Percentiles rank a stretch among this genome's conserved stretches.
phyloP scores from a whole-genome alignment of 1,140 invertebrate genomes.

The Venustaconcha ellipsiformis region DNA sequence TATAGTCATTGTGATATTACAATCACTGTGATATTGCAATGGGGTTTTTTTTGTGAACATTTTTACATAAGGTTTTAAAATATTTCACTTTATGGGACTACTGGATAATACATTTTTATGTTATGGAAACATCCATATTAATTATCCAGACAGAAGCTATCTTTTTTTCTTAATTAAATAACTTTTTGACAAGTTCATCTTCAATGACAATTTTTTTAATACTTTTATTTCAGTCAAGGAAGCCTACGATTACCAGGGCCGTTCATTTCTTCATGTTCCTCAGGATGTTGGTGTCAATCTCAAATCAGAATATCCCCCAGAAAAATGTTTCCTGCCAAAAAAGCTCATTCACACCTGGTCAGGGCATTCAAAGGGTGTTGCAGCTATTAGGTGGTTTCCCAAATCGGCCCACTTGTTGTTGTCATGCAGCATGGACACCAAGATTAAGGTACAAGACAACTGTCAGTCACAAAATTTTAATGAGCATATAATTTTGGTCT shows the following conservation, averaged over 20 bases:
- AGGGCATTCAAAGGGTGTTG: conserved; percentile 97
- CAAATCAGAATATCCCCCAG: conserved; percentile 89
- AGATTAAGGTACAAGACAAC: conserved; percentile 82
- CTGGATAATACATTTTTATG: no score
- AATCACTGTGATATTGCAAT: no score
- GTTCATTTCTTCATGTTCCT: conserved; percentile 94
- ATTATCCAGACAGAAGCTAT: no score
- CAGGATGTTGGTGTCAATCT: conserved; percentile 97
- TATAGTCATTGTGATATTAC: no score
- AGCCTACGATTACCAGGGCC: conserved; percentile 94
- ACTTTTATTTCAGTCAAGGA: conserved; percentile 84
- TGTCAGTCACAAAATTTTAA: no score
- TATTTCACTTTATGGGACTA: no score
- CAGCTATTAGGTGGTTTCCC: conserved; percentile 96
- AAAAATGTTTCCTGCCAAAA: conserved; percentile 98
- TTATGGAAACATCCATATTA: no score
- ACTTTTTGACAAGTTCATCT: background rate
- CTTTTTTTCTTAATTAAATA: background rate
- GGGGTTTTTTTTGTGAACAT: no score
- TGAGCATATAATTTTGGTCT: no score
- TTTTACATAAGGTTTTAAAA: no score
- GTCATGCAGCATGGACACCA: conserved; percentile 96
- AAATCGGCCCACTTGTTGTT: conserved; percentile 93
- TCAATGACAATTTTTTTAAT: conserved; percentile 1
- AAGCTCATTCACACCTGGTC: conserved; percentile 96